Conservation (phyloP, 1,140 invertebrate species). For the Solenopsis fugax region DNA sequence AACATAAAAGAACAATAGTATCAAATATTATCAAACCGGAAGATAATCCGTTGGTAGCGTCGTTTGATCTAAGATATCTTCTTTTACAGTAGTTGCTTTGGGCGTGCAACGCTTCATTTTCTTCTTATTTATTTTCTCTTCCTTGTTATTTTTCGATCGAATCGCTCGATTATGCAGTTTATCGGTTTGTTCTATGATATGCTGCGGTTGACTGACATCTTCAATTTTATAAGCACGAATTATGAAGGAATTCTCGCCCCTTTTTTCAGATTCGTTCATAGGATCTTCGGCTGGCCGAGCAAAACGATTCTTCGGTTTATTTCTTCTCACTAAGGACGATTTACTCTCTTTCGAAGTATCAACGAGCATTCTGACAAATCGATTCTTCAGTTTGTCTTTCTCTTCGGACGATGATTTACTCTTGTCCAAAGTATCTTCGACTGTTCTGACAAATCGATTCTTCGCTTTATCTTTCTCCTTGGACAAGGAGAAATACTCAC, state of each 20-base stretch:
- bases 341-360: constrained; percentile 31
- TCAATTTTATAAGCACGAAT: constrained; percentile 10
- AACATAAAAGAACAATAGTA: constrained; percentile 10
- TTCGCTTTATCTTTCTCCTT: constrained; percentile 33
- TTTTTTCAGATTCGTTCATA: constrained; percentile 37
- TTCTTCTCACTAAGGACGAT: constrained; percentile 40
- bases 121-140: constrained; percentile 38
- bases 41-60: background rate
- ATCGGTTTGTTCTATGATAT: constrained; percentile 36
- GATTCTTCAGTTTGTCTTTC: background rate
- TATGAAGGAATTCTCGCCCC: background rate
- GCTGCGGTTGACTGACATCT: constrained; percentile 39
- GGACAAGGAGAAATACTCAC: background rate
- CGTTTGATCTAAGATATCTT: background rate
- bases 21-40: constrained; percentile 46
- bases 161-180: constrained; percentile 54
- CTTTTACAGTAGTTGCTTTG: constrained; percentile 19
- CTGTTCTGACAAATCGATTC: constrained; percentile 16
- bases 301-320: background rate
- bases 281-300: background rate
- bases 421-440: constrained; percentile 1
- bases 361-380: constrained; percentile 11
- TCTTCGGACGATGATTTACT: constrained; percentile 61
- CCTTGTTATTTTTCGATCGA: constrained; percentile 32
- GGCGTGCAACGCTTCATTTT: constrained; percentile 48